phyloP scores from a whole-genome alignment of 2,797 vertebrate species.

The Peromyscus nudipes region DNA sequence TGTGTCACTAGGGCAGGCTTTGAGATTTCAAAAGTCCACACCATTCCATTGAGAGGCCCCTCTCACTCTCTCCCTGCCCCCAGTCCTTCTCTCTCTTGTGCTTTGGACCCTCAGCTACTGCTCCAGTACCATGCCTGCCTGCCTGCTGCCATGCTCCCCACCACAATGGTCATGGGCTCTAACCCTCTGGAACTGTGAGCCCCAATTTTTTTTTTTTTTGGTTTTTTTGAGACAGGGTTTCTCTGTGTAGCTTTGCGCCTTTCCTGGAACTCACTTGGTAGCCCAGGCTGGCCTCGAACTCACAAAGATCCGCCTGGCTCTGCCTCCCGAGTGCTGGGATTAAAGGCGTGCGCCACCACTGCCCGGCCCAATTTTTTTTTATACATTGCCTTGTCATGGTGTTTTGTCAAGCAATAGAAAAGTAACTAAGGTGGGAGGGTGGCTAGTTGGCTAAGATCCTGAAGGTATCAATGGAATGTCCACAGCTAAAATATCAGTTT shows the following conservation, averaged over 20 bases:
- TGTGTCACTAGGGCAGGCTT: not conserved
- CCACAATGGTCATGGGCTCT: not conserved
- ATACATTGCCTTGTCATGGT: not conserved
- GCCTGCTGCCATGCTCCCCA: not conserved
- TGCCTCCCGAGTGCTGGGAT: no score
- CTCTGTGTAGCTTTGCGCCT: no score
- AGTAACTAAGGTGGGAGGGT: not conserved
- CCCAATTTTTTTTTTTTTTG: not conserved
- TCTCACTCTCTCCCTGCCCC: no score
- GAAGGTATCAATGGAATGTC: not conserved
- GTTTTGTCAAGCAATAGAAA: not conserved
- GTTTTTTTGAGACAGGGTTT: no score
- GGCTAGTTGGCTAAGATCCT: not conserved
- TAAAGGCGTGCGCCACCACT: no score
- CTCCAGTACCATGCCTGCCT: not conserved
- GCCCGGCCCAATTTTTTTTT: not conserved
- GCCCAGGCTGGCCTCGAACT: no score
- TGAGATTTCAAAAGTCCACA: not conserved
- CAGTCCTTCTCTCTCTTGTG: not conserved
- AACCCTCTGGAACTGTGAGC: not conserved
- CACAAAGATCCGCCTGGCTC: no score
- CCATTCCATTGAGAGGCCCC: not conserved
- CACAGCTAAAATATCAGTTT: not conserved
- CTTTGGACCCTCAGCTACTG: not conserved
- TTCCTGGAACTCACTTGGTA: no score